phyloP scores from a whole-genome alignment of 2,888 invertebrate genomes.

The Tachina lurida region DNA sequence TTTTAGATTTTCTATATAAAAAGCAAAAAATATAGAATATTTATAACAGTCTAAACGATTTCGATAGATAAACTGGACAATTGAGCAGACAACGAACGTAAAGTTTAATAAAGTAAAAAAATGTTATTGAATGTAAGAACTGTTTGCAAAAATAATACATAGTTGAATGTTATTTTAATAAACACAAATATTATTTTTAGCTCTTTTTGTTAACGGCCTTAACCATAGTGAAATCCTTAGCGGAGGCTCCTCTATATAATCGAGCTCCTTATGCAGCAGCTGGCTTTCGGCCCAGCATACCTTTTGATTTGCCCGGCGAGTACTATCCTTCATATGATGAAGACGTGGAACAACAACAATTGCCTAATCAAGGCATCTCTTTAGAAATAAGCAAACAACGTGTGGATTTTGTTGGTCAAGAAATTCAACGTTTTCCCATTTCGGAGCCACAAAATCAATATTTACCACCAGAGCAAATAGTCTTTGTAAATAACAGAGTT shows the following conservation, averaged over 20 bases:
- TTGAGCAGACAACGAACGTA: slow-evolving; percentile 3
- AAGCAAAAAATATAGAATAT: slow-evolving; percentile 57
- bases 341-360: slow-evolving; percentile 65
- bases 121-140: slow-evolving; percentile 60
- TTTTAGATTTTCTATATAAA: slow-evolving; percentile 60
- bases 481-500: slow-evolving; percentile 68
- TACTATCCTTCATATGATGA: slow-evolving; percentile 73
- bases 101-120: slow-evolving; percentile 9
- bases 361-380: slow-evolving; percentile 57
- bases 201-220: slow-evolving; percentile 71
- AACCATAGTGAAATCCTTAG: slow-evolving; percentile 61
- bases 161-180: not conserved
- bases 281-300: slow-evolving; percentile 82
- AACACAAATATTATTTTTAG: slow-evolving; percentile 62
- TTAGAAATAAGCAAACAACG: slow-evolving; percentile 78
- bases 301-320: slow-evolving; percentile 80
- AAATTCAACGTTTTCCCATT: slow-evolving; percentile 67
- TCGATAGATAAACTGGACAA: slow-evolving; percentile 38
- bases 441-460: slow-evolving; percentile 75
- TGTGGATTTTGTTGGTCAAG: slow-evolving; percentile 78
- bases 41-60: slow-evolving; percentile 54
- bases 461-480: slow-evolving; percentile 74
- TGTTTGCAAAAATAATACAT: not conserved
- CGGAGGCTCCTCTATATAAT: slow-evolving; percentile 74
- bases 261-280: slow-evolving; percentile 81